Evolutionary conservation across 1,140 invertebrate species (phyloP), one percentile per base, ranked within the genome.

Genomic region (Nilaparvata lugens): DNA sequence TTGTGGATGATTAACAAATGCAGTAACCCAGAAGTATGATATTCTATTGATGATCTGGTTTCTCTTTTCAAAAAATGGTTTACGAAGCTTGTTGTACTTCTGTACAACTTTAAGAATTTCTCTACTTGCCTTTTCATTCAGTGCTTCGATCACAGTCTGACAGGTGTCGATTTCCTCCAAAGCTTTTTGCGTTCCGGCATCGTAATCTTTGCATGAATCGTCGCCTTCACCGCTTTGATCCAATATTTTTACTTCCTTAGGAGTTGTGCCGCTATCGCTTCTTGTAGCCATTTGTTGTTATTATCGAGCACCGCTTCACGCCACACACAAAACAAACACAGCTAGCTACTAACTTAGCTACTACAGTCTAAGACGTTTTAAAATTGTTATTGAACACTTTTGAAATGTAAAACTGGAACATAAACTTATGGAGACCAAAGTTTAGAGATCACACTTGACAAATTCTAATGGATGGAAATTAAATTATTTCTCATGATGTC

Each of bases 21-120:
- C 87, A 61, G 89, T 93, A 18, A 93, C 82, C 93, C 92, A 95
- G 72, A 95, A 95, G 71, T 94, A 90, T 21, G 89, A 88, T 71
- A 95, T 93, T 72, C 86, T 87, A 66, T 86, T 83, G 65, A 95
- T 92, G 64, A 93, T 81, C 66, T 89, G 84, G 66, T 84, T 89
- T 53, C 92, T 77, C 69, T 91, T 91, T 66, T 90, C 88, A 70
- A 90, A 94, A 70, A 82, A 85, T 11, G 92, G 92, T 70, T 91
- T 89, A 63, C 91, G 79, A 58, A 91, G 75, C 75, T 87, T 88
- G 75, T 94, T 95, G 77, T 92, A 95, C 73, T 92, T 93, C 73
- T 92, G 89, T 79, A 95, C 92, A 38, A 95, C 88, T 77, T 90
- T 89, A 13, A 95, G 78, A 62, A 95, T 93, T 74, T 95, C 92